A percentile compares a stretch with the other conserved stretches of the same genome.
Conservation (phyloP, 2,888 invertebrate genomes). For the Drosophila atripex region DNA sequence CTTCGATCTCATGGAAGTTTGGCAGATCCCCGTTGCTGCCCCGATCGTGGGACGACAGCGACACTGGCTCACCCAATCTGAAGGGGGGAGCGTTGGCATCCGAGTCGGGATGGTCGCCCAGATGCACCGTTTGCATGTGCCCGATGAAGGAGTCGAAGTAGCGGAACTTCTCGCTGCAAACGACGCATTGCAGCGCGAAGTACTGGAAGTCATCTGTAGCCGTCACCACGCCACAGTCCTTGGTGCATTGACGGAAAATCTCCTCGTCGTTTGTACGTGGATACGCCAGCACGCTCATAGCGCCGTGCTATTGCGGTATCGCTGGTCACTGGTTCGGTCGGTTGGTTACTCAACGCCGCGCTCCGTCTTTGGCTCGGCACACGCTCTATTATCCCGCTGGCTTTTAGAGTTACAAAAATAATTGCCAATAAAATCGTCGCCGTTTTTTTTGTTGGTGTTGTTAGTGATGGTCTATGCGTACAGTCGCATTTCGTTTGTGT, state of each 20-base stretch:
- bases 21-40: slow-evolving; percentile 40
- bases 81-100: slow-evolving; percentile 15
- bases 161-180: slow-evolving; percentile 80
- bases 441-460: slow-evolving; percentile 60
- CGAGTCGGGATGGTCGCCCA: slow-evolving; percentile 33
- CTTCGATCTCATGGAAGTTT: slow-evolving; percentile 70
- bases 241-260: slow-evolving; percentile 79
- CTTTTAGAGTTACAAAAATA: slow-evolving; percentile 39
- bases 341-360: slow-evolving; percentile 20
- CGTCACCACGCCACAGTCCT: slow-evolving; percentile 80
- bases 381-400: slow-evolving; percentile 25
- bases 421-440: slow-evolving; percentile 57
- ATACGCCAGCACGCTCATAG: slow-evolving; percentile 80
- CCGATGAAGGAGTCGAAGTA: slow-evolving; percentile 81
- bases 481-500: slow-evolving; percentile 35
- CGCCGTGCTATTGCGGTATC: slow-evolving; percentile 29
- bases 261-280: slow-evolving; percentile 80
- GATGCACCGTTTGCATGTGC: slow-evolving; percentile 79
- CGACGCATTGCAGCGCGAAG: slow-evolving; percentile 75
- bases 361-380: slow-evolving; percentile 44
- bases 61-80: slow-evolving; percentile 39
- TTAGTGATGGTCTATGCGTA: slow-evolving; percentile 57
- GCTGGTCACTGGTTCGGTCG: slow-evolving; percentile 7
- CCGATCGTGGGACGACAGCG: slow-evolving; percentile 34
- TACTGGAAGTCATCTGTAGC: slow-evolving; percentile 81